These are phyloP conservation scores for Pristionchus japonicus DNA, from an alignment of 2,888 invertebrate species.

Conservation along the genomic window DNA sequence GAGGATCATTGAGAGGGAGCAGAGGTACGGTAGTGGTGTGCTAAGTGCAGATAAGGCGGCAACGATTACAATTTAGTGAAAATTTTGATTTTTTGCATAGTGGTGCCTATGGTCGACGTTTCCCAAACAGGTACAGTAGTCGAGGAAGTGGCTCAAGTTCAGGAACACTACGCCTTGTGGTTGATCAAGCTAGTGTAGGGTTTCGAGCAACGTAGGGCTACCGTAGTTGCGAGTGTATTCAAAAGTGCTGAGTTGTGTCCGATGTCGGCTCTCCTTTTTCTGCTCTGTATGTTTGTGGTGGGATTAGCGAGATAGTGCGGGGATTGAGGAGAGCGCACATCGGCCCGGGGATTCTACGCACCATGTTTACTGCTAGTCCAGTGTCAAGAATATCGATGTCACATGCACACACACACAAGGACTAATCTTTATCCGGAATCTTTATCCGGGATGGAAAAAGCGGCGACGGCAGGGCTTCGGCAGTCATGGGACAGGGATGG, in stretches of 20 bases:
- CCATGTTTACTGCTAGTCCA: background rate
- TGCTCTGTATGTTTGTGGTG: background rate
- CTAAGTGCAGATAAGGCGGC: background rate
- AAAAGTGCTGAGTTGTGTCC: background rate
- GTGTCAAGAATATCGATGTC: conserved; percentile 11
- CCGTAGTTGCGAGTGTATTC: background rate
- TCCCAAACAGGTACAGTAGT: background rate
- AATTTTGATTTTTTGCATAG: background rate
- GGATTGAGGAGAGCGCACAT: background rate
- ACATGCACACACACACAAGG: background rate
- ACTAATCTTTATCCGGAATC: background rate
- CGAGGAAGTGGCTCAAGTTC: background rate
- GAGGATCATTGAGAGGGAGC: conserved; percentile 95
- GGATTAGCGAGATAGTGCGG: background rate
- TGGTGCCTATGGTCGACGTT: background rate
- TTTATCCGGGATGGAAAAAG: background rate
- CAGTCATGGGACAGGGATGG: background rate
- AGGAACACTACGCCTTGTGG: background rate
- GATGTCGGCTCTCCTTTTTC: background rate
- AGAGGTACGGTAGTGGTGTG: conserved; percentile 78
- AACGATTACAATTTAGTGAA: background rate
- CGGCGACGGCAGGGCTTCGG: background rate
- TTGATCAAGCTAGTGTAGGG: background rate
- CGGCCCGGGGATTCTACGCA: background rate
- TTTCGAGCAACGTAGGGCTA: background rate